Evolutionary conservation across 2,113 vertebrate genomes (phyloP).

Genomic region (Athene noctua): DNA sequence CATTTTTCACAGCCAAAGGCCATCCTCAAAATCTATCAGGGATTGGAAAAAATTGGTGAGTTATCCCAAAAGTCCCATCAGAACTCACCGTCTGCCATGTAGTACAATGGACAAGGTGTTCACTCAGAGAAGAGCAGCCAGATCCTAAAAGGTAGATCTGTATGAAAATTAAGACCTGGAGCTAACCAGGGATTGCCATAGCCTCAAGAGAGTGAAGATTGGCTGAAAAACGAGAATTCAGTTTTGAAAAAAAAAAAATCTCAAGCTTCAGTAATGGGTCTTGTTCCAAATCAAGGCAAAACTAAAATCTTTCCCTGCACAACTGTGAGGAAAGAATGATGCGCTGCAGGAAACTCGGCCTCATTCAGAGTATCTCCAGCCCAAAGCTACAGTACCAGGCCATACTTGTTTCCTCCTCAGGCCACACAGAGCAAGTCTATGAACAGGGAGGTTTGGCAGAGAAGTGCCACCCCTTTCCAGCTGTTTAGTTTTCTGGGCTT

Average conservation of each 20-base stretch:
- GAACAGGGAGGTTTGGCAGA: background rate
- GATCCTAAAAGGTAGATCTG: background rate
- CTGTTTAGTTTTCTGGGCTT: background rate
- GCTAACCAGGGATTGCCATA: background rate
- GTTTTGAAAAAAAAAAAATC: background rate
- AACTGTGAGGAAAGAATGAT: constrained; percentile 1
- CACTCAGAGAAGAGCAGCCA: background rate
- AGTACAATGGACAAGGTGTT: background rate
- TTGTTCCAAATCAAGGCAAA: background rate
- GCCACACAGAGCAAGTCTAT: background rate
- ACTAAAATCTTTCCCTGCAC: background rate
- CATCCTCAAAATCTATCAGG: background rate
- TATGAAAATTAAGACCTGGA: background rate
- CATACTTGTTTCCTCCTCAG: background rate
- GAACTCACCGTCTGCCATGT: background rate
- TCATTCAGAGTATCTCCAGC: background rate
- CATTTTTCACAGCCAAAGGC: background rate
- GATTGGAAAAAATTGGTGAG: background rate
- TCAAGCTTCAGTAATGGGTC: background rate
- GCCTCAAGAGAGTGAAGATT: background rate
- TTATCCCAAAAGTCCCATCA: background rate
- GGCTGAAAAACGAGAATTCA: background rate
- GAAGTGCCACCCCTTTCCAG: background rate
- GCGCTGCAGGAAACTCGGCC: background rate
- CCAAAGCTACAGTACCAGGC: background rate